phyloP scores from a whole-genome alignment of 2,113 vertebrate species.

The Megaptera novaeangliae region DNA sequence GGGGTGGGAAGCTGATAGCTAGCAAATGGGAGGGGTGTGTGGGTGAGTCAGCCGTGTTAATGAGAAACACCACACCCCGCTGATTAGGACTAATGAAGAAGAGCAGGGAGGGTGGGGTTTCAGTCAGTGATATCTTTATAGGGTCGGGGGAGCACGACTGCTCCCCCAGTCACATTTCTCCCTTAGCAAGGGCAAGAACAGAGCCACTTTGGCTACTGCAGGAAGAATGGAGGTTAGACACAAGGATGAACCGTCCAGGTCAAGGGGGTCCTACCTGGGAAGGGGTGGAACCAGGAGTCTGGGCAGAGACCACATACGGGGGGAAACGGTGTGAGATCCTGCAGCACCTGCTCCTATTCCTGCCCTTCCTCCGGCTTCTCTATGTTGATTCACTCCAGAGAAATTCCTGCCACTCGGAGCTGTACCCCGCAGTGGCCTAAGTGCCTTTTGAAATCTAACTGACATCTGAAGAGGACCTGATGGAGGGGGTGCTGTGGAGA shows the following conservation, averaged over 20 bases:
- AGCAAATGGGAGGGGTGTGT: not conserved
- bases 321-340: not conserved
- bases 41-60: conserved; percentile 62
- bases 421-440: not conserved
- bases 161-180: not conserved
- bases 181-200: not conserved
- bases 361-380: not conserved
- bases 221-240: not conserved
- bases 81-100: conserved; percentile 57
- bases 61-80: conserved; percentile 53
- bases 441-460: not conserved
- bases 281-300: not conserved
- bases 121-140: not conserved
- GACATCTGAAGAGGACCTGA: not conserved
- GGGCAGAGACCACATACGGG: no score
- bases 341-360: not conserved
- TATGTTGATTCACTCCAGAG: not conserved
- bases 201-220: not conserved
- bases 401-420: not conserved
- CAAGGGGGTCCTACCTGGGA: not conserved
- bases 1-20: not conserved
- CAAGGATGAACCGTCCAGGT: not conserved
- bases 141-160: not conserved
- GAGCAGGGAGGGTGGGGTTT: not conserved
- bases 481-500: not conserved